phyloP scores from a whole-genome alignment of 1,140 invertebrate genomes.

The Diprion similis region DNA sequence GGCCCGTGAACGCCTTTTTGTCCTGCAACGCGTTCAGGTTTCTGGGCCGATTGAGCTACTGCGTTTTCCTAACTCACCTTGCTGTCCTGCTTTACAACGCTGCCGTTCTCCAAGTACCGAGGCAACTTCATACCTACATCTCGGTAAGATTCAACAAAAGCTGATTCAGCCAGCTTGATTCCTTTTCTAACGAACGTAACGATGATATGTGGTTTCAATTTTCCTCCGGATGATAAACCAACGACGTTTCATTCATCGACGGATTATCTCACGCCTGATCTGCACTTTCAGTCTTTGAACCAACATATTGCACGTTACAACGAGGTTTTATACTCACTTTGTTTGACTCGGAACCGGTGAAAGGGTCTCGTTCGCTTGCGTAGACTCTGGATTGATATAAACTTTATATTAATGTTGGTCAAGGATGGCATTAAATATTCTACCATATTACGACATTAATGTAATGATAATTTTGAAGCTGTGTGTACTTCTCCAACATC shows the following conservation, averaged over 20 bases:
- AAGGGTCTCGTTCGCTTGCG: too few relatives aligned
- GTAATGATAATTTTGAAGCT: not conserved
- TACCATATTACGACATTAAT: not conserved
- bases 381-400: not conserved
- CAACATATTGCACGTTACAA: too few relatives aligned
- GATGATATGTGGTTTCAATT: not conserved
- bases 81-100: constrained; percentile 14
- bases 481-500: not conserved
- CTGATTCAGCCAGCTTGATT: not conserved
- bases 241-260: not conserved
- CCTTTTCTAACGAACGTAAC: not conserved
- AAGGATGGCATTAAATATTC: not conserved
- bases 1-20: constrained; percentile 20
- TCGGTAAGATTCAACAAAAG: not conserved
- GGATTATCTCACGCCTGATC: not conserved
- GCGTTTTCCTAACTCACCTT: constrained; percentile 26
- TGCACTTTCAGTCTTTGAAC: too few relatives aligned
- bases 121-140: constrained; percentile 14
- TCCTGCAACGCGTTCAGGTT: constrained; percentile 24
- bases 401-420: not conserved
- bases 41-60: constrained; percentile 24
- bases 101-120: constrained; percentile 13
- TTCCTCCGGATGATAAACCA: not conserved
- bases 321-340: too few relatives aligned
- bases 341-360: too few relatives aligned